Evolutionary conservation across 2,888 invertebrate species (phyloP), one percentile per base, ranked within the genome.

Genomic region (Leptodirus hochenwartii): DNA sequence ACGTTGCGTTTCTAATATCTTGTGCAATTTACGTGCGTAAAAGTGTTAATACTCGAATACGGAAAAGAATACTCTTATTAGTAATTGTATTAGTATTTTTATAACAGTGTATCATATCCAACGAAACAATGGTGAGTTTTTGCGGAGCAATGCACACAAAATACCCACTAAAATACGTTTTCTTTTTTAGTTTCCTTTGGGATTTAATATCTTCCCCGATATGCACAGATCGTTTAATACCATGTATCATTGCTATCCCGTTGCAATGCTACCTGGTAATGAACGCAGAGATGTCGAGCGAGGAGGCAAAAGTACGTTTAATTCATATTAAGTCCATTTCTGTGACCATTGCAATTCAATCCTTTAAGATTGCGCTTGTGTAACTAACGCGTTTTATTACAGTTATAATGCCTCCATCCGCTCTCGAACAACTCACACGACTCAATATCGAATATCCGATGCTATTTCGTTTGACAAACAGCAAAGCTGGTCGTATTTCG

Each of bases 331-430:
- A 20, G 22, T n/a, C n/a, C n/a, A n/a, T n/a, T 25, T 9, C 24
- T 8, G 9, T 31, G 15, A 22, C 14, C 20, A n/a, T 33, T 30
- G n/a, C 13, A 5, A 14, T 17, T 6, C 13, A 22, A 11, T 22
- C 9, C 23, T 10, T 4, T 9, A 24, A n/a, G n/a, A 13, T 12
- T 4, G 10, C 4, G 2, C 12, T n/a, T 25, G 2, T 29, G 11
- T 14, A 8, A 25, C 27, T 26, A 17, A 16, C 33, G 15, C 15
- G 29, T n/a, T 13, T 10, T 30, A 16, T 26, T 30, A 12, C 58
- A 90, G 91, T 96, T 45, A 93, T 96, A 24, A 91, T 96, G 88
- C 95, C 96, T 5, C 91, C 93, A 1, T 93, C 93, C 23, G 93
- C 93, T 1, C 54, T 96, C 41, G 95, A 96, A 48, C 77, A 80